Evolutionary conservation across 2,888 invertebrate genomes (phyloP), one percentile per base, ranked within the genome.

Genomic region (Spisula subtruncata): DNA sequence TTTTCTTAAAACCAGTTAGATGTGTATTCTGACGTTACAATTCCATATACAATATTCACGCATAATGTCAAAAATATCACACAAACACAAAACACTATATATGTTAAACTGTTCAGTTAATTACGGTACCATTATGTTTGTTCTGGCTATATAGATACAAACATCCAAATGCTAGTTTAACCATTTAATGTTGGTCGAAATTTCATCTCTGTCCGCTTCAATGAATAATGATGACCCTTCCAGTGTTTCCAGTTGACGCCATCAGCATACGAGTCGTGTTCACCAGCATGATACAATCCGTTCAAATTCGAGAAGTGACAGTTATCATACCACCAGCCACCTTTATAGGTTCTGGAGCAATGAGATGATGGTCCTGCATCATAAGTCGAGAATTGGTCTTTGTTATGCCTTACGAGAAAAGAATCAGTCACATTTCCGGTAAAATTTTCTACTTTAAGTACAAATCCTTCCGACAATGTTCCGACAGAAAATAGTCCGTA

Each of bases 231-330:
- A 88, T 95, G 94, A 8, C 96, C 96, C 48, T 93, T 94, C 95
- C 95, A 96, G 0, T 92, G 84, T 79, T 94, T 87, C 96, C 96
- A 96, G 93, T 95, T 95, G 56, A 96, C 91, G 5, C 96, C 96
- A 81, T 96, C 94, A 10, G 95, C 96, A 82, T 94, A 95, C 14
- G 94, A 91, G 0, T 91, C 90, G 46, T 95, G 95, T 46, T 90
- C 90, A 32, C 95, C 95, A 41, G 41, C 41, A 41, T 5, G 41
- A 41, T 41, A 41, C 41, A 41, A 41, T 2, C 41, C 41, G 41
- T 41, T 41, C 41, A 41, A 41, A 41, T 41, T 32, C 93, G 95
- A 91, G 0, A 86, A 56, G 84, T 95, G 94, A 86, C 95, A 95
- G 20, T 79, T 29, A 0, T 1, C 25, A 89, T 94, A 95, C 95